phyloP scores from a whole-genome alignment of 2,888 invertebrate genomes.

The Drosophila neotestacea region DNA sequence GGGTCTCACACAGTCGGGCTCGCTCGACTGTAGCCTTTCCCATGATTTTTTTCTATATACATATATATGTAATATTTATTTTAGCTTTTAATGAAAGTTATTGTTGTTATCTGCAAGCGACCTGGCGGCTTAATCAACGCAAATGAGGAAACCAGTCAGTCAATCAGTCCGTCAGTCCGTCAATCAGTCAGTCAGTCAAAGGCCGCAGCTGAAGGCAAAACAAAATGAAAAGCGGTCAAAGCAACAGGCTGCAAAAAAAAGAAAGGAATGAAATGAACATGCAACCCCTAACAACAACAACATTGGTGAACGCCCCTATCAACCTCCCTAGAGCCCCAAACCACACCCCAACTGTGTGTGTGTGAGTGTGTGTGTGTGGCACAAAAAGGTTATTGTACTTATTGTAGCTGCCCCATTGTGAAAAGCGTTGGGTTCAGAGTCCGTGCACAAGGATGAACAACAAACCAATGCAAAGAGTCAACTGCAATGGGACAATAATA shows the following conservation, averaged over 20 bases:
- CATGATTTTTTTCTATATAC: background rate
- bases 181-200: conserved; percentile 22
- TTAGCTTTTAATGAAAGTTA: conserved; percentile 56
- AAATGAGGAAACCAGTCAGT: conserved; percentile 58
- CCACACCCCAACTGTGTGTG: no score
- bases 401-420: conserved; percentile 38
- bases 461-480: conserved; percentile 38
- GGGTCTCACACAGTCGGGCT: no score
- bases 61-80: conserved; percentile 18
- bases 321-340: background rate
- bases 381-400: conserved; percentile 59
- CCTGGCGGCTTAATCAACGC: conserved; percentile 61
- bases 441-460: conserved; percentile 49
- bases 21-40: no score
- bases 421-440: conserved; percentile 34
- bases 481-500: conserved; percentile 47
- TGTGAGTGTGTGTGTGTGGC: conserved; percentile 1
- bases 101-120: conserved; percentile 57
- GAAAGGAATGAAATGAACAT: background rate
- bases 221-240: conserved; percentile 17
- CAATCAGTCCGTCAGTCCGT: conserved; percentile 9
- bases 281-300: conserved; percentile 4
- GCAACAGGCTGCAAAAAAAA: conserved; percentile 56
- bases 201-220: background rate
- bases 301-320: conserved; percentile 4